These are phyloP conservation scores for Hirtodrosophila histrioides DNA, from an alignment of 2,888 invertebrate species.

Conservation along the genomic window DNA sequence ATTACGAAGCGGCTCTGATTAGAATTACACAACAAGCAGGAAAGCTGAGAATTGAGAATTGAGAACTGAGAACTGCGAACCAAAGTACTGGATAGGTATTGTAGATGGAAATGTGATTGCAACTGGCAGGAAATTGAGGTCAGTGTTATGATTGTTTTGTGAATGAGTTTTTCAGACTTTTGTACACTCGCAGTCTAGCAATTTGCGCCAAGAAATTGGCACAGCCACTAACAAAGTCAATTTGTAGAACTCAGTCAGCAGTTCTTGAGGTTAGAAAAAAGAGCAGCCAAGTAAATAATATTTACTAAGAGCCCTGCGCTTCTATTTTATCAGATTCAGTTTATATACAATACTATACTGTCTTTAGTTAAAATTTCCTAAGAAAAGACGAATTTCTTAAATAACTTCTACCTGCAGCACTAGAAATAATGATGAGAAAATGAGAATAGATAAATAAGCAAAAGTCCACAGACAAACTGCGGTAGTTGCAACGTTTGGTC, in stretches of 20 bases:
- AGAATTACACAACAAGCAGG: constrained; percentile 56
- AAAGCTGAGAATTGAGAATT: constrained; percentile 11
- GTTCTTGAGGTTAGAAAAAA: not conserved
- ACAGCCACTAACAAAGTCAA: constrained; percentile 41
- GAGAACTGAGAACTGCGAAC: constrained; percentile 12
- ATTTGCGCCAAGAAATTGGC: constrained; percentile 60
- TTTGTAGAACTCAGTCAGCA: constrained; percentile 14
- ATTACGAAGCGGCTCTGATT: constrained; percentile 70
- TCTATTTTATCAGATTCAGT: no score
- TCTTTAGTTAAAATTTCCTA: no score
- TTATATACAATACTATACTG: no score
- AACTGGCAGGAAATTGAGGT: constrained; percentile 77
- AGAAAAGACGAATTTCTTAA: no score
- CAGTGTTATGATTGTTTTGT: constrained; percentile 79
- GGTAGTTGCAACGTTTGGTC: constrained; percentile 19
- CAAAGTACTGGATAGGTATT: constrained; percentile 11
- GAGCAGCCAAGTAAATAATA: not conserved
- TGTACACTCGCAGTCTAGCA: constrained; percentile 45
- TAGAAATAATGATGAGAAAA: constrained; percentile 39
- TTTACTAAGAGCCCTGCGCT: no score
- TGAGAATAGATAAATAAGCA: constrained; percentile 17
- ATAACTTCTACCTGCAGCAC: not conserved
- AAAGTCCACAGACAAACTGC: constrained; percentile 12
- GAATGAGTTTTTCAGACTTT: constrained; percentile 68
- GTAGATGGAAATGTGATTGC: constrained; percentile 71